Conservation (phyloP, 35 echinoderm and acorn worm species). For the Heliocidaris tuberculata region DNA sequence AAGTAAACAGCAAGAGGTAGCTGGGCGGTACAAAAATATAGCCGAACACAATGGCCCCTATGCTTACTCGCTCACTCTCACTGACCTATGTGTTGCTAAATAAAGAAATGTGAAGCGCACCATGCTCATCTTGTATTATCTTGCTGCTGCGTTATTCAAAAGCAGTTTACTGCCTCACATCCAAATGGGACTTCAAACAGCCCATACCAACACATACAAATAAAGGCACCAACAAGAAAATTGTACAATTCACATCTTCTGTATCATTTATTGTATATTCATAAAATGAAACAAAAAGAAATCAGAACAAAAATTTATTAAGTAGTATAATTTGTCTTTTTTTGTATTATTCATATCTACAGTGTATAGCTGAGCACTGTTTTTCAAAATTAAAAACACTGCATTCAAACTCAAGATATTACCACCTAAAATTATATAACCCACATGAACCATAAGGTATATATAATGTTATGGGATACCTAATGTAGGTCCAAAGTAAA, state of each 20-base stretch:
- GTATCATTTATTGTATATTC: conserved; percentile 49
- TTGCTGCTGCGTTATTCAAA: too few species aligned
- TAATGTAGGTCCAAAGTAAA: not conserved
- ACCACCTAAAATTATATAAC: not conserved
- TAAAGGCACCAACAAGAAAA: not conserved
- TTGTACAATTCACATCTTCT: conserved; percentile 38
- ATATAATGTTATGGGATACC: not conserved
- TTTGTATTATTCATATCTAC: conserved; percentile 36
- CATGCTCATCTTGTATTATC: too few species aligned
- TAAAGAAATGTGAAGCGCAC: too few species aligned
- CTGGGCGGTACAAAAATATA: too few species aligned
- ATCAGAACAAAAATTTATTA: conserved; percentile 41
- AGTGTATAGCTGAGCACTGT: conserved; percentile 35
- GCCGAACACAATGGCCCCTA: too few species aligned
- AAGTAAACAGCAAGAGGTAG: too few species aligned
- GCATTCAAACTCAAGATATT: conserved; percentile 27
- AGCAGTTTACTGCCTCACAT: too few species aligned
- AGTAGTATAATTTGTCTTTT: conserved; percentile 38
- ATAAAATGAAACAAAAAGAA: conserved; percentile 42
- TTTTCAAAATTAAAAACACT: conserved; percentile 36
- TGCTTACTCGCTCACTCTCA: too few species aligned
- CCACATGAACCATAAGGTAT: not conserved
- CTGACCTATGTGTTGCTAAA: too few species aligned
- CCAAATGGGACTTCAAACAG: too few species aligned
- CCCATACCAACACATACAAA: not conserved